Conservation (phyloP, 2,888 invertebrate genomes). For the Sphaeridia pumilis region DNA sequence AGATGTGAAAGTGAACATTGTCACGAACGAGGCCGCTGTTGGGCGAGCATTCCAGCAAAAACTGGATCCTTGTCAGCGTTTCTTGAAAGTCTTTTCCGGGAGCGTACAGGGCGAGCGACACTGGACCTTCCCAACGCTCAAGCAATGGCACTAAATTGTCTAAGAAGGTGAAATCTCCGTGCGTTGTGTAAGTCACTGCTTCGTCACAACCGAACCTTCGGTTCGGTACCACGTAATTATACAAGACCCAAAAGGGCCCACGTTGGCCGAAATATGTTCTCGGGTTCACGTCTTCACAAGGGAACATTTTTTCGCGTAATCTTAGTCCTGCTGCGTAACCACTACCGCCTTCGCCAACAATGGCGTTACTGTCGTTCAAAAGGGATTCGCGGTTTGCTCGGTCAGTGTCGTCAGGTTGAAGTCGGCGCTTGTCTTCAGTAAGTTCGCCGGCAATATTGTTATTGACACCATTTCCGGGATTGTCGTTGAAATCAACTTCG, state of each 20-base stretch:
- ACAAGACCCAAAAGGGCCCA: conserved; percentile 76
- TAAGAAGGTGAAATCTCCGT: conserved; percentile 81
- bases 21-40: conserved; percentile 55
- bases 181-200: conserved; percentile 80
- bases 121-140: conserved; percentile 75
- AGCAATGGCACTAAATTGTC: conserved; percentile 76
- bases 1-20: conserved; percentile 76
- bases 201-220: conserved; percentile 60
- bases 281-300: conserved; percentile 54
- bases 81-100: conserved; percentile 71
- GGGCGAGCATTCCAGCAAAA: conserved; percentile 60
- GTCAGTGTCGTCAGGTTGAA: conserved; percentile 3
- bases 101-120: conserved; percentile 76
- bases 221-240: conserved; percentile 69
- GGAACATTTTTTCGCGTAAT: conserved; percentile 38
- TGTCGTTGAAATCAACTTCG: conserved; percentile 10
- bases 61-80: conserved; percentile 67
- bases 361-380: conserved; percentile 12
- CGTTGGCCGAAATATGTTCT: conserved; percentile 54
- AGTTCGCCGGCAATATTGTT: too few species aligned
- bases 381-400: conserved; percentile 10
- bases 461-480: conserved; percentile 4
- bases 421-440: too few species aligned
- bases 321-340: neutral
- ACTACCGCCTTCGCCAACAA: conserved; percentile 5